Base-by-base conservation (phyloP, 2,888 invertebrate species). In the Acleris emargana region DNA sequence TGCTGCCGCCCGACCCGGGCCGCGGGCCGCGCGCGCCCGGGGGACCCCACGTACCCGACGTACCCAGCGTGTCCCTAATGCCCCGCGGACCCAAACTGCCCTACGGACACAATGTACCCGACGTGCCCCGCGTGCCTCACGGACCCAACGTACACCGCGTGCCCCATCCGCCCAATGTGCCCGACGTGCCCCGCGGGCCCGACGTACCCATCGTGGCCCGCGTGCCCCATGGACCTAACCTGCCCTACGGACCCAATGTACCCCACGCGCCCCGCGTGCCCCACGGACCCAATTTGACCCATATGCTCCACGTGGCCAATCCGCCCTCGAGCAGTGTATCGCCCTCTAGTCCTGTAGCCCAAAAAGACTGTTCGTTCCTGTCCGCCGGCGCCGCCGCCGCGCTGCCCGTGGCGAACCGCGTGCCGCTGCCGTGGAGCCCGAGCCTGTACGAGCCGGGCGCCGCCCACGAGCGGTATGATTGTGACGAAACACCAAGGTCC, bases 1-100 rank as follows among this genome's bases (percentile, higher is more conserved):
- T 75, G 66, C 70, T 71, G 58, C 59, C 70, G 52, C 54, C 58
- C 50, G 25, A 25, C 28, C 16, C 16, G 42, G 13, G 1, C 16
- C 53, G 11, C 51, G 54, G 5, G 38, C 17, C 38, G 42, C 38
- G 52, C 52, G 51, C 51, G 45, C 62, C 17, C 60, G 59, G 13
- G 55, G 58, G 16, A 32, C 57, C n/a, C 22, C 67, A 7, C 38
- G 18, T 18, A 38, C 16, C 13, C 57, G 7, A 6, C 50, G n/a
- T 1, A 13, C 13, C 38, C 38, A 2, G 9, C 38, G n/a, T n/a
- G n/a, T n/a, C 38, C 9, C 38, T 2, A 5, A 4, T 2, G 38
- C 13, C 13, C 11, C 38, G 0, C 38, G 13, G 9, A 9, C 38
- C 9, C 38, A 9, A 2, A 38, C 38, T 11, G 38, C 38, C 2